Conservation (phyloP, 1,140 invertebrate genomes). For the Diachasmimorpha longicaudata region DNA sequence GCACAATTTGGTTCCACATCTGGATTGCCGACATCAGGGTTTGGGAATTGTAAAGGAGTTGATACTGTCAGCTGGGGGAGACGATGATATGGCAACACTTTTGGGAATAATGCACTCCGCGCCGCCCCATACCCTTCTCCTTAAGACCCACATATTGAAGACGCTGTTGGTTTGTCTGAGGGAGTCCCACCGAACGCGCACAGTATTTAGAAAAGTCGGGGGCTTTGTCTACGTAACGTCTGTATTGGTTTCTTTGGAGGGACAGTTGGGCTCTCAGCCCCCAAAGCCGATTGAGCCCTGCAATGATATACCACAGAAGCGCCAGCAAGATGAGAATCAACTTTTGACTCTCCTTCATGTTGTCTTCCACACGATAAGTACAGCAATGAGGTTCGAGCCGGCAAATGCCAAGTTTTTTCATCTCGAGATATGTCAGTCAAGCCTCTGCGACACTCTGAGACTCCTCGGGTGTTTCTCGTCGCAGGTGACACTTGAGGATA, state of each 20-base stretch:
- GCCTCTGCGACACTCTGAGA: constrained; percentile 88
- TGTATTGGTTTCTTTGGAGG: constrained; percentile 91
- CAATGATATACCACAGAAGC: constrained; percentile 46
- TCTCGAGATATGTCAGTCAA: constrained; percentile 92
- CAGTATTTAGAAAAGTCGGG: constrained; percentile 95
- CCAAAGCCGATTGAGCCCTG: constrained; percentile 49
- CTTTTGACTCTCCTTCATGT: constrained; percentile 80
- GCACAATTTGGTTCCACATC: constrained; percentile 86
- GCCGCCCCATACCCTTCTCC: constrained; percentile 74
- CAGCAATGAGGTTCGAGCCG: constrained; percentile 98
- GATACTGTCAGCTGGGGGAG: constrained; percentile 87
- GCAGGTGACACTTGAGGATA: constrained; percentile 64
- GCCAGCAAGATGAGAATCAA: constrained; percentile 57
- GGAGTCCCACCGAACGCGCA: constrained; percentile 94
- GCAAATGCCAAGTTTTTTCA: constrained; percentile 99
- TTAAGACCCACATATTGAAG: constrained; percentile 92
- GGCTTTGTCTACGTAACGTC: constrained; percentile 98
- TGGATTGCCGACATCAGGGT: constrained; percentile 81
- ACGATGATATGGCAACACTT: constrained; percentile 93
- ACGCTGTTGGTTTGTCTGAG: constrained; percentile 86
- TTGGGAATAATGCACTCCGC: constrained; percentile 91
- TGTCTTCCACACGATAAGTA: constrained; percentile 94
- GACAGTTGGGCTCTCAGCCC: constrained; percentile 68
- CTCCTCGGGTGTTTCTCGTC: constrained; percentile 89
- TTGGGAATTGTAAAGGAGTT: constrained; percentile 85